Conservation (phyloP, 2,888 invertebrate genomes). For the Patella depressa region DNA sequence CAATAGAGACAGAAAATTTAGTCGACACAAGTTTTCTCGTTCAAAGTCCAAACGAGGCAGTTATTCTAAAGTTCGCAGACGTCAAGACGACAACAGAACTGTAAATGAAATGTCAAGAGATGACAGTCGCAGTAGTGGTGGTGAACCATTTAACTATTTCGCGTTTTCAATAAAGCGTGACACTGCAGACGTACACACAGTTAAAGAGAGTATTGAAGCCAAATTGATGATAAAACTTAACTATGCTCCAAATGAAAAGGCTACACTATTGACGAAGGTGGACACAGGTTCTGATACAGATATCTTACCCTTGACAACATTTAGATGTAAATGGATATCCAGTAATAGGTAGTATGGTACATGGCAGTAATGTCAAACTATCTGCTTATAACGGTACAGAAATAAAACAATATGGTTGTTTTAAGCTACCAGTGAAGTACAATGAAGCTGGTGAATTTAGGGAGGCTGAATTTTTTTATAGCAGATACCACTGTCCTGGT, state of each 20-base stretch:
- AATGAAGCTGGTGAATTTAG: background rate
- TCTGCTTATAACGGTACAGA: background rate
- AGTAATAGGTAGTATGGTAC: background rate
- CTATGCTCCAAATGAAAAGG: background rate
- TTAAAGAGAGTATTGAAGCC: no score
- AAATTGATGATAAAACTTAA: background rate
- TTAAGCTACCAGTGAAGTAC: background rate
- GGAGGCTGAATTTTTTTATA: background rate
- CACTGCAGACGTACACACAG: no score
- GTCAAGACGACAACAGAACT: no score
- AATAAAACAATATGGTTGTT: background rate
- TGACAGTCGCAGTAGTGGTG: no score
- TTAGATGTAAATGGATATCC: background rate
- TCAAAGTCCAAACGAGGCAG: no score
- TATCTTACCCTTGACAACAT: background rate
- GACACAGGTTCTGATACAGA: background rate
- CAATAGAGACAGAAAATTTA: no score
- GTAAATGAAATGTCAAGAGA: no score
- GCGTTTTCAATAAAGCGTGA: no score
- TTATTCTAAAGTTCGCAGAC: no score
- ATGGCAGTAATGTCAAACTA: background rate
- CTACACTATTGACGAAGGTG: background rate
- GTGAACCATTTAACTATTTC: no score
- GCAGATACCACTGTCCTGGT: background rate
- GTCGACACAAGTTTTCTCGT: no score